These are phyloP conservation scores for Cerastoderma edule DNA, from an alignment of 2,888 invertebrate species.

Conservation along the genomic window DNA sequence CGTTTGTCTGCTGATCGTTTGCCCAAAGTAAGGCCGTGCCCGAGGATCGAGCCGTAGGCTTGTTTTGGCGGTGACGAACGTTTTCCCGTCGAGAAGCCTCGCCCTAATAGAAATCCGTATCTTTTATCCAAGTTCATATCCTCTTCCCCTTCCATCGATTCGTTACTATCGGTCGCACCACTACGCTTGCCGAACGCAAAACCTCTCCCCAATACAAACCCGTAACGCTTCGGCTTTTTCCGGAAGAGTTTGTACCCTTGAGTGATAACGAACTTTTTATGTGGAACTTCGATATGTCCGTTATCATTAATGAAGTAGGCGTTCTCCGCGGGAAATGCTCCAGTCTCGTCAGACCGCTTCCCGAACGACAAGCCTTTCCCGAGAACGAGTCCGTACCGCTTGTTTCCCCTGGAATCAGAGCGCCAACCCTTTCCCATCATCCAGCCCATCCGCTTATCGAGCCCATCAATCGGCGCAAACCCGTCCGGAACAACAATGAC, in stretches of 20 bases:
- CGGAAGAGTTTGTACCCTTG: background rate
- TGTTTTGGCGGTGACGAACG: conserved; percentile 6
- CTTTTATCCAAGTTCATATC: conserved; percentile 23
- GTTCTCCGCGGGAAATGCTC: background rate
- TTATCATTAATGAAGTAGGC: conserved; percentile 42
- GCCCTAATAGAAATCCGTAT: conserved; percentile 30
- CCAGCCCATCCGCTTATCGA: conserved; percentile 25
- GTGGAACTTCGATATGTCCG: conserved; percentile 28
- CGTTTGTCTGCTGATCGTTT: conserved; percentile 26
- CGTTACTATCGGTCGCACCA: background rate
- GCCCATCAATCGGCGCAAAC: background rate
- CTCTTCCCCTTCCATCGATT: background rate
- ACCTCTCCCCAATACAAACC: conserved; percentile 37
- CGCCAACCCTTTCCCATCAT: conserved; percentile 37
- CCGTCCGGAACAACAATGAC: background rate
- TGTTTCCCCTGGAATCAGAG: conserved; percentile 37
- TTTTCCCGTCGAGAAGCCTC: conserved; percentile 38
- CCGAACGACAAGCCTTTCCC: conserved; percentile 42
- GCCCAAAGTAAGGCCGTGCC: conserved; percentile 33
- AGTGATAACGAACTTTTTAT: conserved; percentile 14
- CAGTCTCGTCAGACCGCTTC: conserved; percentile 25
- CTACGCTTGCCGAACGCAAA: conserved; percentile 42
- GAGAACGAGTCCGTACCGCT: conserved; percentile 47
- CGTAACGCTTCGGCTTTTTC: conserved; percentile 28
- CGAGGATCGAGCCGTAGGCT: conserved; percentile 31